Base-by-base conservation (phyloP, 2,797 vertebrate species). In the Parauchenoglanis punctatus region DNA sequence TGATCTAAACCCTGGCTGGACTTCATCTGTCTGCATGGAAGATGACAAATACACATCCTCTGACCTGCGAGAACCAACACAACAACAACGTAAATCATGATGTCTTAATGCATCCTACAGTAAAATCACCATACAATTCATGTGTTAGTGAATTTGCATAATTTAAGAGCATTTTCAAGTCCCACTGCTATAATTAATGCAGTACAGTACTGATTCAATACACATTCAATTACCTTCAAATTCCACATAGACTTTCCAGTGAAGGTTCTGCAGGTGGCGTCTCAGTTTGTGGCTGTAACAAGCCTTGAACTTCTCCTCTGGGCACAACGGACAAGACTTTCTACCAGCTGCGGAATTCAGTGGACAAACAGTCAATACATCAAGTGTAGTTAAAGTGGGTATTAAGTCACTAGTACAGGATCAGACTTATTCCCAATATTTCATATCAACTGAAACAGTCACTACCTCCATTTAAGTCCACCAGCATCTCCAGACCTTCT, bases 181-280 rank as follows among this genome's bases (percentile, higher is more conserved):
- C 67, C 1, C 31, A 68, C 10, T 68, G 67, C 70, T 46, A 23
- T 12, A 46, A 73, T 73, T 12, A 73, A 11, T 15, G 2, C 54
- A 15, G 1, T 54, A 18, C 13, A 28, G 49, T 31, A n/a, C 54
- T 40, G 59, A 10, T 58, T n/a, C 10, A 18, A 82, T 17, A 72
- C 8, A 49, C 12, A 3, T 70, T 59, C 17, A 20, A 46, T 61
- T 94, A 98, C 98, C 97, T 97, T 98, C 96, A 96, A 97, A 98
- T 93, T 99, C 97, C 89, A 98, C 97, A 67, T 97, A 99, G 88
- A 99, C 97, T 91, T 98, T 99, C 98, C 98, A 99, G 93, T 99
- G 98, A 58, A 99, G 95, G 93, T 99, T 99, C 93, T 98, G 97
- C 90, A 99, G 95, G 90, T 99, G 98, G 7, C 97, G 95, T 61